phyloP scores from a whole-genome alignment of 1,140 invertebrate species.

The Drosophila cardini region DNA sequence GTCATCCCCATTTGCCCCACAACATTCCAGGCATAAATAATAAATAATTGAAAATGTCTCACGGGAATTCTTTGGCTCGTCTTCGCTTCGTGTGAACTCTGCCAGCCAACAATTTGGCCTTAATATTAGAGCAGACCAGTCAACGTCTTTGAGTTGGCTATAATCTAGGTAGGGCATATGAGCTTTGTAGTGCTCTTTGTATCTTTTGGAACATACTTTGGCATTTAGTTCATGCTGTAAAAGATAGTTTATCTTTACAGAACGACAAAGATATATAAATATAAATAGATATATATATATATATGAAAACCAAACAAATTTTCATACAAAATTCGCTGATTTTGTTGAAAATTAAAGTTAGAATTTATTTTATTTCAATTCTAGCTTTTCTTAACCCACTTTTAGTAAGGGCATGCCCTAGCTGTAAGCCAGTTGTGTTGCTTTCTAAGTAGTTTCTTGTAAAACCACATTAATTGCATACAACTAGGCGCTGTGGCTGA shows the following conservation, averaged over 20 bases:
- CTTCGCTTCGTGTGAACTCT: slow-evolving; percentile 75
- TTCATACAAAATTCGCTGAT: too few relatives aligned
- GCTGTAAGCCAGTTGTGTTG: not conserved
- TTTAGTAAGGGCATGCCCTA: slow-evolving; percentile 16
- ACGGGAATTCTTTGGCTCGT: slow-evolving; percentile 61
- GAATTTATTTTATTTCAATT: too few relatives aligned
- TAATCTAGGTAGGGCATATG: slow-evolving; percentile 17
- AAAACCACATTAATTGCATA: slow-evolving; percentile 70
- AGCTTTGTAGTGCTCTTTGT: not conserved
- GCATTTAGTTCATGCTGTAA: too few relatives aligned
- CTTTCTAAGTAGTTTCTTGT: slow-evolving; percentile 54
- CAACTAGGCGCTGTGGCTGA: slow-evolving; percentile 67
- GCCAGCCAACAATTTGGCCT: slow-evolving; percentile 75
- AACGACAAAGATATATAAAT: too few relatives aligned
- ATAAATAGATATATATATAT: too few relatives aligned
- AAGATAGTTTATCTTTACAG: too few relatives aligned
- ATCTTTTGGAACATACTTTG: not conserved
- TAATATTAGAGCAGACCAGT: slow-evolving; percentile 72
- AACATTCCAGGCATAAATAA: slow-evolving; percentile 65
- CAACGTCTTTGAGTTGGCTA: slow-evolving; percentile 46
- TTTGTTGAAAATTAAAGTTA: too few relatives aligned
- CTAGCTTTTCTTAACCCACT: not conserved
- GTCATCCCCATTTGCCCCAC: slow-evolving; percentile 2
- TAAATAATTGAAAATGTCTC: slow-evolving; percentile 82
- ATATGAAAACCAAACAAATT: too few relatives aligned